A percentile compares a stretch with the other conserved stretches of the same genome.
These are phyloP conservation scores for Lophochroa leadbeateri DNA, from an alignment of 2,113 vertebrate species.

Conservation along the genomic window DNA sequence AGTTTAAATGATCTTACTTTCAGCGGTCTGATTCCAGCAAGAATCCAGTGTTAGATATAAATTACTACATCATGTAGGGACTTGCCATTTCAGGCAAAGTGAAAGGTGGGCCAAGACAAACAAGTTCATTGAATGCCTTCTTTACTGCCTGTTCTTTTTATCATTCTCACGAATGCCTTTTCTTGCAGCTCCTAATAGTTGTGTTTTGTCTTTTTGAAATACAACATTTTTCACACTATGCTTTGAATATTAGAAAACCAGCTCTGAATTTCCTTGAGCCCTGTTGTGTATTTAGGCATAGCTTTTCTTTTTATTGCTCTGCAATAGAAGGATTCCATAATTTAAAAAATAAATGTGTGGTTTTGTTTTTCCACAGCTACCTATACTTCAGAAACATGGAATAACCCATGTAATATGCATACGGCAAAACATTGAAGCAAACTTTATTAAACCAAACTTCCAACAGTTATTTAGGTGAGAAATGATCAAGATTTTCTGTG, in stretches of 20 bases:
- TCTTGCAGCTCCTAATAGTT: not conserved
- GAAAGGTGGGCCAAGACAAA: not conserved
- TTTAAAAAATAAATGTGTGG: rapidly evolving
- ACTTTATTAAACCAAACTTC: conserved; percentile 99
- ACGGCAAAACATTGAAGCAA: conserved; percentile 98
- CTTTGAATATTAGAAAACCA: not conserved
- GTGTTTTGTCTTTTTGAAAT: not conserved
- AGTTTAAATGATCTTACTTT: not conserved
- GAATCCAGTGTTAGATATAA: not conserved
- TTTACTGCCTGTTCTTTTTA: not conserved
- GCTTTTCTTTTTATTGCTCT: not conserved
- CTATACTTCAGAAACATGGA: conserved; percentile 91
- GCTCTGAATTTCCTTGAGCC: not conserved
- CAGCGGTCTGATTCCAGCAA: not conserved
- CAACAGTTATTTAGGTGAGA: conserved; percentile 94
- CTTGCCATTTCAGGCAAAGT: not conserved
- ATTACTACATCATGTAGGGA: not conserved
- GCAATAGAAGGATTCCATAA: not conserved
- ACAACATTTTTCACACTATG: not conserved
- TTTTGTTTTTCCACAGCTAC: conserved; percentile 79
- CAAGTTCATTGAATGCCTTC: not conserved
- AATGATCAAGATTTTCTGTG: not conserved
- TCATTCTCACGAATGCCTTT: not conserved
- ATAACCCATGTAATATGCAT: conserved; percentile 98
- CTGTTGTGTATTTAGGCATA: not conserved